These are phyloP conservation scores for Patella pellucida DNA, from an alignment of 2,888 invertebrate genomes.

Conservation along the genomic window DNA sequence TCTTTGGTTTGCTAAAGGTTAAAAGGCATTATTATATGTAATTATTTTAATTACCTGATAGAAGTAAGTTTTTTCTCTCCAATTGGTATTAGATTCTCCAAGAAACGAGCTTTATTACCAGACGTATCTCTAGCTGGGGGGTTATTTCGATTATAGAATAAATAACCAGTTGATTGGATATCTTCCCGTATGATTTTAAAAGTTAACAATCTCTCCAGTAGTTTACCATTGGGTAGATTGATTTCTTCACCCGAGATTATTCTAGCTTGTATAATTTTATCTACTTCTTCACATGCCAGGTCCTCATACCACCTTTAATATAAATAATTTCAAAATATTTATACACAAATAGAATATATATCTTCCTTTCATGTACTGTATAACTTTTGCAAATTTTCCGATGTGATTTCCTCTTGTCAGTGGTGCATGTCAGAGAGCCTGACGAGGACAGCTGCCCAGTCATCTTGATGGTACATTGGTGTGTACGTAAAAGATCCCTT, in stretches of 20 bases:
- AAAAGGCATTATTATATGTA: no score
- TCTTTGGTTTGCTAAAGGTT: no score
- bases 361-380: no score
- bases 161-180: conserved; percentile 13
- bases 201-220: conserved; percentile 67
- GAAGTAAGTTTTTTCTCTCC: conserved; percentile 58
- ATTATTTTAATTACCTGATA: conserved; percentile 47
- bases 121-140: neutral
- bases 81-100: conserved; percentile 50
- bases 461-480: no score
- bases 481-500: no score
- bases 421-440: no score
- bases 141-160: neutral
- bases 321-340: neutral
- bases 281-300: conserved; percentile 59
- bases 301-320: conserved; percentile 68
- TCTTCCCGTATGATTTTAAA: conserved; percentile 52
- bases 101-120: conserved; percentile 51
- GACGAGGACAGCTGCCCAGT: no score
- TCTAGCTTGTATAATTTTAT: conserved; percentile 57
- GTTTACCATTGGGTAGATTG: conserved; percentile 66
- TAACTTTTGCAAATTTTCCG: no score
- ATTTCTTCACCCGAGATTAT: conserved; percentile 55
- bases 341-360: neutral
- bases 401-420: no score